A percentile compares a stretch with the other conserved stretches of the same genome.
Conservation (phyloP, 1,140 invertebrate species). For the Leptinotarsa lineolata region DNA sequence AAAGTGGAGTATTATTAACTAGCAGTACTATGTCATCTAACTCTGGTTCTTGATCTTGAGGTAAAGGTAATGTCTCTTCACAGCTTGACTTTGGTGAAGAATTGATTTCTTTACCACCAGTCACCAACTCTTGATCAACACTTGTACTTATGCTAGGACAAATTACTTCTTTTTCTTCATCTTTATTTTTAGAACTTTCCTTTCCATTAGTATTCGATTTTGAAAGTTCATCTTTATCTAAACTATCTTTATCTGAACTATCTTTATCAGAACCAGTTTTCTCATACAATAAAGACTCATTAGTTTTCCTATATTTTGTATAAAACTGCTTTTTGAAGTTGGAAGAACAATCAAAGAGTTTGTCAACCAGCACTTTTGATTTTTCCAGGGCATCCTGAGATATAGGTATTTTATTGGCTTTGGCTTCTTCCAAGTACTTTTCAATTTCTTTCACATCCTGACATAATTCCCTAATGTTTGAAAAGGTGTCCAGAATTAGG, state of each 20-base stretch:
- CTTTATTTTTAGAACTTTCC: too few species aligned
- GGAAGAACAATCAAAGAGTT: slow-evolving; percentile 11
- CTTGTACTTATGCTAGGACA: too few species aligned
- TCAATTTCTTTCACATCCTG: slow-evolving; percentile 25
- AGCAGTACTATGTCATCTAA: background rate
- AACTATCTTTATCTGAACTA: background rate
- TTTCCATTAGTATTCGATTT: too few species aligned
- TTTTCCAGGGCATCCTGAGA: slow-evolving; percentile 15
- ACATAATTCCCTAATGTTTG: slow-evolving; percentile 19
- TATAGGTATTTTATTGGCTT: background rate
- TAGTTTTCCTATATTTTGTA: slow-evolving; percentile 12
- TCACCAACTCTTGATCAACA: too few species aligned
- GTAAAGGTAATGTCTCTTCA: background rate
- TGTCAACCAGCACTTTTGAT: slow-evolving; percentile 23
- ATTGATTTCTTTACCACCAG: too few species aligned
- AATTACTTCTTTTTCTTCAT: too few species aligned
- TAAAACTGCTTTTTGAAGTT: slow-evolving; percentile 27
- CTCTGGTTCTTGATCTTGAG: background rate
- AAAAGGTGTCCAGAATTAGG: slow-evolving; percentile 23
- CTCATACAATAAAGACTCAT: background rate
- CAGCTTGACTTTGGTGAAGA: too few species aligned
- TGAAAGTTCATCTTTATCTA: background rate
- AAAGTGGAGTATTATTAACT: too few species aligned
- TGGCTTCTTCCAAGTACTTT: slow-evolving; percentile 7
- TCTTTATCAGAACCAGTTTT: background rate